Conservation (phyloP, 2,113 vertebrate genomes). For the Ceyx cyanopectus region DNA sequence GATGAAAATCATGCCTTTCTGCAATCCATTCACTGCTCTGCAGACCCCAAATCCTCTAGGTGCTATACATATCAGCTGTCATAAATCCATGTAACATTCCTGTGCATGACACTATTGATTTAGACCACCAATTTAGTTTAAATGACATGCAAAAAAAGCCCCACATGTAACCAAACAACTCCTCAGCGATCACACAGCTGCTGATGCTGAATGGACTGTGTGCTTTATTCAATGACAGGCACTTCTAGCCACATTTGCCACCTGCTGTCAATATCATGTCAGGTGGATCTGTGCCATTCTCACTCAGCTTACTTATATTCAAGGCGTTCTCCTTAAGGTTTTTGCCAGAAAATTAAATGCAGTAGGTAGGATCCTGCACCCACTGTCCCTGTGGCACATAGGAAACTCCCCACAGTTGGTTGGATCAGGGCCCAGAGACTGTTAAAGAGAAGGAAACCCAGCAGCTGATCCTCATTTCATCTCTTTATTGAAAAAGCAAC, state of each 20-base stretch:
- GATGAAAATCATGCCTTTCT: slow-evolving; percentile 40
- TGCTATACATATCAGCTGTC: slow-evolving; percentile 25
- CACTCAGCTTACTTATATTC: neutral
- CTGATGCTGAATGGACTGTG: slow-evolving; percentile 22
- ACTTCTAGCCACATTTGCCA: slow-evolving; percentile 34
- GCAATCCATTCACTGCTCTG: slow-evolving; percentile 32
- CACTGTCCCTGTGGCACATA: neutral
- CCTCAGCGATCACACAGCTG: slow-evolving; percentile 47
- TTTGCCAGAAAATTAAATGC: neutral
- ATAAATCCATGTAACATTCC: slow-evolving; percentile 47
- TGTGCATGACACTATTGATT: slow-evolving; percentile 39
- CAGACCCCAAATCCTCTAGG: neutral
- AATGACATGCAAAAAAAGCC: slow-evolving; percentile 12
- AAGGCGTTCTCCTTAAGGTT: neutral
- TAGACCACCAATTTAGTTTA: slow-evolving; percentile 61
- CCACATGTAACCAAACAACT: slow-evolving; percentile 42
- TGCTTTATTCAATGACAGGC: neutral
- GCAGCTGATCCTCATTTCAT: neutral
- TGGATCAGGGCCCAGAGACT: neutral
- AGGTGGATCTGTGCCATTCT: neutral
- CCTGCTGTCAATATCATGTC: slow-evolving; percentile 29
- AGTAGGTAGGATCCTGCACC: neutral
- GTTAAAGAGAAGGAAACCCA: neutral
- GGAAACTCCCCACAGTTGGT: neutral
- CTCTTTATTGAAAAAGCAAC: neutral